A percentile compares a stretch with the other conserved stretches of the same genome.
phyloP scores from a whole-genome alignment of 2,888 invertebrate genomes.

The Lithophane ornitopus region DNA sequence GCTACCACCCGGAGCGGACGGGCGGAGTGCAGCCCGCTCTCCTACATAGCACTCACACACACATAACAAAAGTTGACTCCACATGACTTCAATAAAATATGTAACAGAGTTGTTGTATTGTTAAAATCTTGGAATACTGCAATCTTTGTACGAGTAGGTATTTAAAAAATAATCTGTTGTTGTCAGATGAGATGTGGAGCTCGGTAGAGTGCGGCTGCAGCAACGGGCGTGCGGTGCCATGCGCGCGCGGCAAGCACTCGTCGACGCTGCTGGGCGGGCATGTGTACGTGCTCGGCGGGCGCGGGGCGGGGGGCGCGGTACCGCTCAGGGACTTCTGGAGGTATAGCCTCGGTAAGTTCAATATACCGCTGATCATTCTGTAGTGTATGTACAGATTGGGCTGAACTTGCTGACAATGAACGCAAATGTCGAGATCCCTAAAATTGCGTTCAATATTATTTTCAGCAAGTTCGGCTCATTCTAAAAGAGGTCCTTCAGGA shows the following conservation, averaged over 20 bases:
- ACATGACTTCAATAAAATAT: not conserved
- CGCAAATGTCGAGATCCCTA: too few species aligned
- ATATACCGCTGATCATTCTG: not conserved
- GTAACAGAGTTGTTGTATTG: not conserved
- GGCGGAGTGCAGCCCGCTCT: too few species aligned
- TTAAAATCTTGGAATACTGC: not conserved
- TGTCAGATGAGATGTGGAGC: constrained; percentile 85
- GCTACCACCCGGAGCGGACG: too few species aligned
- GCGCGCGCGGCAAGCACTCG: constrained; percentile 94
- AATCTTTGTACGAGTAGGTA: not conserved
- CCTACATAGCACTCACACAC: too few species aligned
- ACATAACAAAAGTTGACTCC: not conserved
- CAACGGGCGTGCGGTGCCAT: constrained; percentile 85
- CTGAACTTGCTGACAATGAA: not conserved
- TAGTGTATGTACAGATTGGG: not conserved
- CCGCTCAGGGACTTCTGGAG: constrained; percentile 97
- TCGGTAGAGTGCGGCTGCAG: constrained; percentile 78
- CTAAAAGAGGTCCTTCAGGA: too few species aligned
- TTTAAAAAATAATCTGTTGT: not conserved
- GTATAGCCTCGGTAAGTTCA: constrained; percentile 92
- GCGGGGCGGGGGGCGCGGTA: constrained; percentile 95
- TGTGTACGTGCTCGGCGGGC: constrained; percentile 96
- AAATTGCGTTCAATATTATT: too few species aligned
- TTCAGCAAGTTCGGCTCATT: too few species aligned
- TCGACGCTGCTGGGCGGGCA: constrained; percentile 94